Evolutionary conservation across 2,888 invertebrate genomes (phyloP), one percentile per base, ranked within the genome.

Genomic region (Tenthredo distinguenda): DNA sequence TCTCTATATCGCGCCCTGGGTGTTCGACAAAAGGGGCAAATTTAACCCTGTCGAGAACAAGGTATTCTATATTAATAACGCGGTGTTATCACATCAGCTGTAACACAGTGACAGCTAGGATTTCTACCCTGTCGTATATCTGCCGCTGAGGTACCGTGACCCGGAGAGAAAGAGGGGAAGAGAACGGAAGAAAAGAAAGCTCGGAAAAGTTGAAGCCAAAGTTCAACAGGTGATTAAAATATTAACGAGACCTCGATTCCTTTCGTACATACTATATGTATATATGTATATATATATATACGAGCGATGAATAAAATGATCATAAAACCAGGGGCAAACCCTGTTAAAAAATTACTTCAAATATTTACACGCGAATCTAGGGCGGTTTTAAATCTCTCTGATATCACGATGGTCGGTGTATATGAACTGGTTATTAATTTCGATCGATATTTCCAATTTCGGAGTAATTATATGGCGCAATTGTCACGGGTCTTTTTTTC

Each of bases 401-500:
- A 62, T 62, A 62, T 34, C 68, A 68, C 18, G 1, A 18, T 6
- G 26, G 10, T 26, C 26, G 40, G 43, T n/a, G n/a, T 43, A 87
- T 89, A 87, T 87, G 87, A 88, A 86, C 86, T 40, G 65, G 84
- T 85, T 86, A 85, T 77, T 37, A 40, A 86, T 86, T 85, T 40
- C 58, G 12, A 21, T 62, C 62, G 62, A 62, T 26, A 62, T 62
- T 62, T 26, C 34, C 58, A 74, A 74, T 74, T 74, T 10, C 18
- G n/a, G 40, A 72, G 26, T 74, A 74, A 74, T 74, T 74, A 43
- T 18, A 68, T 18, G 68, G 68, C 15, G 15, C 34, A 34, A 68
- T 68, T 34, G 34, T 34, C 34, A 18, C 31, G 68, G 68, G 15
- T 34, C 34, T 68, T 34, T 68, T 34, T 68, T 34, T 5, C 26